phyloP scores from a whole-genome alignment of 2,797 vertebrate species.

The Chromobotia macracanthus region DNA sequence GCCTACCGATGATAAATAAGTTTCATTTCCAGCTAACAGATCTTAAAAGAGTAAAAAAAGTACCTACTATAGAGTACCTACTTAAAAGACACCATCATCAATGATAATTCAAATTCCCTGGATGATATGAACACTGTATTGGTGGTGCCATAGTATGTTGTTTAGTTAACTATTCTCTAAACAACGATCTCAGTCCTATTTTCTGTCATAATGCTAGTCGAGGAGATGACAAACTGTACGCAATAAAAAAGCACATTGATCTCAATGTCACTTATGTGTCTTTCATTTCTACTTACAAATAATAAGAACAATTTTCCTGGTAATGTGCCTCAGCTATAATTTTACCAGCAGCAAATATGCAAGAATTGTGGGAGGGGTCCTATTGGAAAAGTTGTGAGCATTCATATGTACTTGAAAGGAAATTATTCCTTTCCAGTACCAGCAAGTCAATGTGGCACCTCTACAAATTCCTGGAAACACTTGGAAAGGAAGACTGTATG shows the following conservation, averaged over 20 bases:
- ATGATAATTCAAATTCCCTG: background rate
- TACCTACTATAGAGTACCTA: too few relatives aligned
- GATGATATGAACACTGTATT: background rate
- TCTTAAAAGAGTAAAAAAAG: too few relatives aligned
- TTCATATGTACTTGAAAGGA: conserved; percentile 21
- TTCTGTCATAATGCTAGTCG: background rate
- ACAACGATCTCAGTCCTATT: background rate
- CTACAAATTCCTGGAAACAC: conserved; percentile 25
- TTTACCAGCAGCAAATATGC: background rate
- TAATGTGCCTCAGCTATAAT: background rate
- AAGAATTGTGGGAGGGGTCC: background rate
- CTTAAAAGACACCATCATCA: background rate
- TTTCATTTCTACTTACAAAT: background rate
- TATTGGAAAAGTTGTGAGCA: conserved; percentile 1
- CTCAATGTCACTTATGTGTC: background rate
- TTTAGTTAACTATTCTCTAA: conserved; percentile 11
- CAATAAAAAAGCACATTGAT: background rate
- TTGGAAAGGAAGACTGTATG: conserved; percentile 5
- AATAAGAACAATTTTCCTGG: background rate
- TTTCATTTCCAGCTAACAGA: background rate
- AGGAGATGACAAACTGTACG: background rate
- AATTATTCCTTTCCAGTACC: conserved; percentile 21
- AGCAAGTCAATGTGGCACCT: conserved; percentile 15
- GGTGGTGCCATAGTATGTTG: conserved; percentile 7
- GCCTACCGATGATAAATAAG: background rate